Evolutionary conservation across 2,113 vertebrate genomes (phyloP), one percentile per base, ranked within the genome.

Genomic region (Morone saxatilis): DNA sequence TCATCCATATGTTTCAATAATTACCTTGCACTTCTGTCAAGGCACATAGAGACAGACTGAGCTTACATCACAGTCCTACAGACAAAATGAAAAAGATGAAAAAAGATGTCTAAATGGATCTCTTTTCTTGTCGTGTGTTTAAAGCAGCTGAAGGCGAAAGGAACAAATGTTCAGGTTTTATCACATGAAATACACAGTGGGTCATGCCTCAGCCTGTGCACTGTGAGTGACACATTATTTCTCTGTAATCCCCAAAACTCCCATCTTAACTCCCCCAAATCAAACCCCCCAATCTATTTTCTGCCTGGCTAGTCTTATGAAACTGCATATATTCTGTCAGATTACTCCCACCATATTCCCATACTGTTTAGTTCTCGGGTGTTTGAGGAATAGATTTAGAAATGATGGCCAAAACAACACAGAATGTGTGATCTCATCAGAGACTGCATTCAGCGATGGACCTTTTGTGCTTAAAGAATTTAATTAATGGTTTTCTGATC

Each of bases 281-380:
- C 91, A 73, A 70, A 78, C 48, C 72, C 84, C 93, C 92, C 93
- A 92, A 96, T 96, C 95, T 96, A 97, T 97, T 97, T 97, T 96
- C 96, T 96, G 95, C 95, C 94, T 95, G 94, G 95, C 93, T 96
- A 95, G 95, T 92, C 93, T 95, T 95, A 96, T 96, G 96, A 96
- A 96, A 95, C 89, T 95, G 95, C 96, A 96, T 96, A 96, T 94
- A 95, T 96, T 96, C 95, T 96, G 90, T 96, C 94, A 94, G 85
- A 94, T 92, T 88, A 89, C 81, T 80, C 65, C 89, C 61, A 76
- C 83, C 80, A 70, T 66, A 84, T 90, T 78, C 78, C 76, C 76
- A 80, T 54, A 81, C 88, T 86, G 68, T 89, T 90, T 77, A 71
- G 68, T 82, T 86, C 63, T 63, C 13, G 12, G 60, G 60, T 77